These are phyloP conservation scores for Achatina immaculata DNA, from an alignment of 1,140 invertebrate genomes.

Conservation along the genomic window DNA sequence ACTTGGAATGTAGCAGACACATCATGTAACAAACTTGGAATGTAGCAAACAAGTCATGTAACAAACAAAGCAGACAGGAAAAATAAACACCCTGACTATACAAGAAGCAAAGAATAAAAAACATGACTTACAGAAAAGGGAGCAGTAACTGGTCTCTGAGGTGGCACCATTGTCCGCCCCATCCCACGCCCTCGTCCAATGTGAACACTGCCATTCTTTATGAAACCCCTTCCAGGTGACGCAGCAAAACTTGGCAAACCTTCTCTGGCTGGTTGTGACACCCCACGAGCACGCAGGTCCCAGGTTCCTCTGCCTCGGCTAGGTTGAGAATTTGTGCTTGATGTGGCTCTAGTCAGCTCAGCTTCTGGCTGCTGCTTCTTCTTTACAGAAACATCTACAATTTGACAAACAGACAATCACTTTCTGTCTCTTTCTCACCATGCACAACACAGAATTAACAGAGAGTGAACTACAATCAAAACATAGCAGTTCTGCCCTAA, in stretches of 20 bases:
- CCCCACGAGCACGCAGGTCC: not conserved
- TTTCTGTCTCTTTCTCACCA: too few species aligned
- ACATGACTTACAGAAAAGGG: slow-evolving; percentile 20
- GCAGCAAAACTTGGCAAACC: not conserved
- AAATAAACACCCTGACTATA: too few species aligned
- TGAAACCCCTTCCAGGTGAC: not conserved
- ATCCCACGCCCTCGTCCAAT: not conserved
- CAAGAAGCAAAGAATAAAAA: too few species aligned
- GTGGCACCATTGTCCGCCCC: slow-evolving; percentile 1
- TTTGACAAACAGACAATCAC: not conserved
- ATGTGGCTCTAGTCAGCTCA: not conserved
- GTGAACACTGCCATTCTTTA: not conserved
- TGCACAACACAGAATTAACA: too few species aligned
- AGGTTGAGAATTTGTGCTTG: not conserved
- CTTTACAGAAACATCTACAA: not conserved
- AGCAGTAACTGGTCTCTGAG: slow-evolving; percentile 18
- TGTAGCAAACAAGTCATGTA: too few species aligned
- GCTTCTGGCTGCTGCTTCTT: not conserved
- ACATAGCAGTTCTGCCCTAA: too few species aligned
- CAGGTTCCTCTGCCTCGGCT: not conserved
- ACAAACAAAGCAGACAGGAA: too few species aligned
- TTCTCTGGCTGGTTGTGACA: not conserved
- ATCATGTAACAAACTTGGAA: too few species aligned
- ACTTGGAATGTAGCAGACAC: too few species aligned
- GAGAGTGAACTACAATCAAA: too few species aligned